Percentiles rank a stretch among this genome's conserved stretches.
Conservation (phyloP, 2,113 vertebrate species). For the Monopterus albus region DNA sequence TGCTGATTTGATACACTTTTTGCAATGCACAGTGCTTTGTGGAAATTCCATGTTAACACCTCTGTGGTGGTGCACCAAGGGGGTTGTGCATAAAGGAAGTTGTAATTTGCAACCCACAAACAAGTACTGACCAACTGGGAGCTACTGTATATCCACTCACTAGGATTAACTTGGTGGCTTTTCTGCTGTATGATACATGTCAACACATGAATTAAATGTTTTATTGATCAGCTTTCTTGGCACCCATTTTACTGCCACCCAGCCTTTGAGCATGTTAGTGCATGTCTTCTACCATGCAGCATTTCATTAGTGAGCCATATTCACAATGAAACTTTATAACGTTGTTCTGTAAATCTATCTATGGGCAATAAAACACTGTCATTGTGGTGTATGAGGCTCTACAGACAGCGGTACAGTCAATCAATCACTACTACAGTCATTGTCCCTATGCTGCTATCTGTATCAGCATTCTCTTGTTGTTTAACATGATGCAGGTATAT, state of each 20-base stretch:
- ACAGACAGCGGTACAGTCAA: background rate
- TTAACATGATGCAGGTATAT: constrained; percentile 85
- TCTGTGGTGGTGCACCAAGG: background rate
- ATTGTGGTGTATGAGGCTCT: too few species aligned
- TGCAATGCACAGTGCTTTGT: background rate
- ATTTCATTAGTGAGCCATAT: background rate
- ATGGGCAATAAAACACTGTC: too few species aligned
- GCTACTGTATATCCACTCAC: background rate
- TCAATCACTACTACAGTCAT: background rate
- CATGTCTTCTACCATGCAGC: background rate
- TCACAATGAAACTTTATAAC: too few species aligned
- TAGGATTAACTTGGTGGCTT: background rate
- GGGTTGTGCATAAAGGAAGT: background rate
- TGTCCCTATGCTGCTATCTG: background rate
- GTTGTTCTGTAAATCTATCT: too few species aligned
- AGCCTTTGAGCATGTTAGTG: background rate
- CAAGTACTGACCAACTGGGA: background rate
- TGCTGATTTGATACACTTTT: too few species aligned
- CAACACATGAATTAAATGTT: background rate
- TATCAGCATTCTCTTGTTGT: background rate
- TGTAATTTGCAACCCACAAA: background rate
- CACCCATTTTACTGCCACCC: too few species aligned
- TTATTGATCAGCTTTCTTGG: background rate
- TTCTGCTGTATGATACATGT: background rate
- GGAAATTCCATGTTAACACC: background rate